Evolutionary conservation across 2,797 vertebrate genomes (phyloP).

Genomic region (Sebastes iracundus): DNA sequence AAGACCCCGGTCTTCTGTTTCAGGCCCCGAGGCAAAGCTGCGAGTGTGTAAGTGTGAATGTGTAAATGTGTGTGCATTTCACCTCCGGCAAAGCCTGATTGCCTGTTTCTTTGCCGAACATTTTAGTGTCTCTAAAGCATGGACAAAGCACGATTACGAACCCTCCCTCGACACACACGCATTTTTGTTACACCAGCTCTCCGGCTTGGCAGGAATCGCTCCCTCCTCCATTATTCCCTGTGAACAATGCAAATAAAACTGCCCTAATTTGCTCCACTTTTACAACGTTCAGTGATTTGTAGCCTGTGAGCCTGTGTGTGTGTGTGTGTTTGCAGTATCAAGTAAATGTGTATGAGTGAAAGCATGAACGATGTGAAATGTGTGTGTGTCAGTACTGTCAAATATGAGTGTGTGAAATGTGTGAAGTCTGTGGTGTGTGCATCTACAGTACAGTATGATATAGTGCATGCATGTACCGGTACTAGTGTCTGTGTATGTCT

Average conservation of each 20-base stretch:
- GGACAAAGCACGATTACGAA: slow-evolving; percentile 41
- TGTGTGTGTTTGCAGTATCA: slow-evolving; percentile 12
- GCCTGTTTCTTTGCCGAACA: slow-evolving; percentile 53
- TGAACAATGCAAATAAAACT: slow-evolving; percentile 71
- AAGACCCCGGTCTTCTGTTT: slow-evolving; percentile 76
- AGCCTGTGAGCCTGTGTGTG: slow-evolving; percentile 37
- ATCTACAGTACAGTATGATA: not conserved
- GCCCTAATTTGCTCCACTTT: slow-evolving; percentile 68
- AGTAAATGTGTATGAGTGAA: slow-evolving; percentile 11
- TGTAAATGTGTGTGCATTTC: slow-evolving; percentile 43
- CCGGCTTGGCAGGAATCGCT: slow-evolving; percentile 45
- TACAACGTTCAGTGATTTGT: slow-evolving; percentile 59
- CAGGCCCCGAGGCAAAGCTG: slow-evolving; percentile 59
- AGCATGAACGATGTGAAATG: not conserved
- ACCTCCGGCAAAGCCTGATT: slow-evolving; percentile 50
- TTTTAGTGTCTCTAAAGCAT: slow-evolving; percentile 46
- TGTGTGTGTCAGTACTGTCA: not conserved
- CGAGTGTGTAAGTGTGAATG: slow-evolving; percentile 16
- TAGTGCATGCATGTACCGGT: not conserved
- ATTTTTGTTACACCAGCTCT: slow-evolving; percentile 35
- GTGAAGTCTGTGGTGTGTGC: not conserved
- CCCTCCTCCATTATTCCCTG: slow-evolving; percentile 48
- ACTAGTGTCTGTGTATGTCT: not conserved
- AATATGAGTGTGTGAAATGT: slow-evolving; percentile 5
- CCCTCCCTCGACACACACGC: slow-evolving; percentile 1